Conservation (phyloP, 2,113 vertebrate species). For the Mastomys coucha region DNA sequence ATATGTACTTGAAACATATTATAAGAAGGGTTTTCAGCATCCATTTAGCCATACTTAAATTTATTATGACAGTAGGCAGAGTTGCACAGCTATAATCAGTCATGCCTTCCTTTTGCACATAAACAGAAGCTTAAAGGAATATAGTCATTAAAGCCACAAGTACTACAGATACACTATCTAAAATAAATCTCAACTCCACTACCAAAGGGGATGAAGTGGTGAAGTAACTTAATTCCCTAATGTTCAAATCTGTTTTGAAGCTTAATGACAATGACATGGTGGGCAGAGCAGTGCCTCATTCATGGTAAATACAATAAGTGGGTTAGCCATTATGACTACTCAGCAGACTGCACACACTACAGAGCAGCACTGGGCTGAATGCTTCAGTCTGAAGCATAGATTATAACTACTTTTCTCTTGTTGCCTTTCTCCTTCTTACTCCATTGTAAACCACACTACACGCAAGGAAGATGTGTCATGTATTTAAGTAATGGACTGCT, state of each 20-base stretch:
- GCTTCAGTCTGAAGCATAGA: not conserved
- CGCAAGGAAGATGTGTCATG: not conserved
- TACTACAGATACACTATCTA: not conserved
- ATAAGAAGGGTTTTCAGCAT: not conserved
- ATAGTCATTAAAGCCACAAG: not conserved
- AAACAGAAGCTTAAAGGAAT: not conserved
- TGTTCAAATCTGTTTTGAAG: not conserved
- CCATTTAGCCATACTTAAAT: not conserved
- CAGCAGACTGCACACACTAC: not conserved
- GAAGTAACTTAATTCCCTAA: not conserved
- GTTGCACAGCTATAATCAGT: accelerated
- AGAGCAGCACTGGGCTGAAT: not conserved
- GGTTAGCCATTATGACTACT: not conserved
- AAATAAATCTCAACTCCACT: not conserved
- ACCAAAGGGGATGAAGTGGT: not conserved
- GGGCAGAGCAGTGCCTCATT: not conserved
- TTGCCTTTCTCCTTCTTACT: not conserved
- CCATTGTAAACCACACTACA: not conserved
- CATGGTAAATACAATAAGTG: not conserved
- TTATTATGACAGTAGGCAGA: not conserved
- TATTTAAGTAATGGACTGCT: not conserved
- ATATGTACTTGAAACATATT: not conserved
- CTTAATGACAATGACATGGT: not conserved
- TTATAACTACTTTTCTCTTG: not conserved
- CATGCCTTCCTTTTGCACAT: not conserved